A percentile compares a stretch with the other conserved stretches of the same genome.
These are phyloP conservation scores for Knipowitschia caucasica DNA, from an alignment of 2,797 vertebrate species.

Conservation along the genomic window DNA sequence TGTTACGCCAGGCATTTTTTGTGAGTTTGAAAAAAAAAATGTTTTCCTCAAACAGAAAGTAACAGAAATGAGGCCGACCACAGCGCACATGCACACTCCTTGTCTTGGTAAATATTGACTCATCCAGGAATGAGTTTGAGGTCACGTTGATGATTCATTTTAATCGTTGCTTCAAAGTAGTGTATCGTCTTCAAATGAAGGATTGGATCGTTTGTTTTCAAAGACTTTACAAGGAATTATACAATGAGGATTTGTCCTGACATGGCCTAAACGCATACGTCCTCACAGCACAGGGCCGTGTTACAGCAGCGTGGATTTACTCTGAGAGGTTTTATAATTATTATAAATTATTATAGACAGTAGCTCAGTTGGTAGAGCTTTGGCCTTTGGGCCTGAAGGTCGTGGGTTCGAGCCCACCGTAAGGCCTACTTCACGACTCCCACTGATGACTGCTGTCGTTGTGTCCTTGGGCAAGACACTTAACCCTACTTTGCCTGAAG, in stretches of 20 bases:
- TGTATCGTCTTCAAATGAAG: background rate
- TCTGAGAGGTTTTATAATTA: too few relatives aligned
- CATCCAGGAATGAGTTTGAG: background rate
- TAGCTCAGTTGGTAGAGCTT: too few relatives aligned
- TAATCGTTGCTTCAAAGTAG: background rate
- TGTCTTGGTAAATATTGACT: conserved; percentile 21
- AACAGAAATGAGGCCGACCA: background rate
- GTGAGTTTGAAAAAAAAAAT: background rate
- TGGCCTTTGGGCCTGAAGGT: too few relatives aligned
- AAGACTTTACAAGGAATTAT: conserved; percentile 18
- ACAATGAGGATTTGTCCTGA: conserved; percentile 3
- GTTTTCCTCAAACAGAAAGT: background rate
- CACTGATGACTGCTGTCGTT: too few relatives aligned
- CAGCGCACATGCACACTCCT: background rate
- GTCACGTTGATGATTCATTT: conserved; percentile 11
- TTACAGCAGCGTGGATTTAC: background rate
- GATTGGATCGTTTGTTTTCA: conserved; percentile 4
- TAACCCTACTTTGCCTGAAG: too few relatives aligned
- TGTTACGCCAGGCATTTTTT: background rate
- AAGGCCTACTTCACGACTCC: too few relatives aligned
- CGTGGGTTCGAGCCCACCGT: too few relatives aligned
- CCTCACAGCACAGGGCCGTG: background rate
- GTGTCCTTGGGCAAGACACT: too few relatives aligned
- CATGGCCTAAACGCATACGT: background rate
- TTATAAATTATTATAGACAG: too few relatives aligned